Percentiles rank a stretch among this genome's conserved stretches.
These are phyloP conservation scores for Hypotaenidia okinawae DNA, from an alignment of 2,797 vertebrate genomes.

Conservation along the genomic window DNA sequence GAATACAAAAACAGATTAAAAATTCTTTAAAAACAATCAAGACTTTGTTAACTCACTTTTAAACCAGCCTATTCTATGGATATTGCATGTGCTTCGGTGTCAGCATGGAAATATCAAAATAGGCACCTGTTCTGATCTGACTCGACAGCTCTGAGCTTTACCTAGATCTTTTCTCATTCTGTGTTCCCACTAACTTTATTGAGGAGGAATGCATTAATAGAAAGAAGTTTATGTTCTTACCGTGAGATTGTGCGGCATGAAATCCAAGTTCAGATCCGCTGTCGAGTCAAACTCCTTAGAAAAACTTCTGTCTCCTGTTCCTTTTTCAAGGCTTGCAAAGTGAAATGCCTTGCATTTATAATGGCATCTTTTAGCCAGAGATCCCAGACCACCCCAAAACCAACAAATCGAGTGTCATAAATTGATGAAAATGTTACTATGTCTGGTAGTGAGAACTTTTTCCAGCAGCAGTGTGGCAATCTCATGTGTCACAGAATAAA, in stretches of 20 bases:
- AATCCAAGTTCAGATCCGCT: background rate
- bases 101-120: background rate
- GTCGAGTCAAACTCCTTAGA: background rate
- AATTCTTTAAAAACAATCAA: conserved; percentile 77
- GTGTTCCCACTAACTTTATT: conserved; percentile 15
- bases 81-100: background rate
- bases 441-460: background rate
- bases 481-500: background rate
- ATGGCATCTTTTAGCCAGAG: background rate
- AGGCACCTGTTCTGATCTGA: conserved; percentile 22
- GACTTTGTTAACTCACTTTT: conserved; percentile 72
- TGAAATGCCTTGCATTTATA: background rate
- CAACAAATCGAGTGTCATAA: background rate
- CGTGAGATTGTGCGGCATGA: background rate
- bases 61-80: background rate
- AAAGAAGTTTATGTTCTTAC: background rate
- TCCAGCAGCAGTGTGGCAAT: background rate
- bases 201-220: background rate
- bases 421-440: background rate
- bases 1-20: conserved; percentile 80
- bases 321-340: conserved; percentile 36
- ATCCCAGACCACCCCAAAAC: background rate
- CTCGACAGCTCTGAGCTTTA: conserved; percentile 27
- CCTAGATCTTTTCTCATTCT: background rate
- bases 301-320: background rate